Evolutionary conservation across 2,113 vertebrate genomes (phyloP), one percentile per base, ranked within the genome.

Genomic region (Alligator mississippiensis): DNA sequence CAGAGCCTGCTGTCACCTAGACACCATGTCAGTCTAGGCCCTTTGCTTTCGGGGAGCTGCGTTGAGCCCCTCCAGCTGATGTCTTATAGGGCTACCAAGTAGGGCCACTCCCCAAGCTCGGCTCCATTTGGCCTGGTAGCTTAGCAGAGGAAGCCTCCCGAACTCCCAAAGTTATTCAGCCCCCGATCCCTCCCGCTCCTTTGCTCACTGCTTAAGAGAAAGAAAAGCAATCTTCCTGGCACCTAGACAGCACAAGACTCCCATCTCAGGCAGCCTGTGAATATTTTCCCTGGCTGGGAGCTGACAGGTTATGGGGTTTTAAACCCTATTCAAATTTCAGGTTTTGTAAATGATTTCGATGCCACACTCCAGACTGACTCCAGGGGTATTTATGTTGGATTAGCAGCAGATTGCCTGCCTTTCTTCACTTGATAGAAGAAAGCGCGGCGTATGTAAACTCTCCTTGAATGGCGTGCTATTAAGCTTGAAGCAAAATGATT

Each of bases 351-450:
- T 87, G 87, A 70, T 91, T 80, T 77, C 4, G 17, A 84, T 87
- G 95, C 93, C 93, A 87, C 58, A 0, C 77, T 96, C 93, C 96
- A 96, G 97, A 93, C 97, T 96, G 97, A 96, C 96, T 96, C 94
- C 88, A 80, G 75, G 86, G 94, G 89, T 96, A 96, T 97, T 97
- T 97, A 90, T 16, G 82, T 95, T 94, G 96, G 96, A 97, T 97
- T 95, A 96, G 80, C 54, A 15, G 86, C 8, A 6, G 88, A 27
- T 95, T 77, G 64, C 89, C 90, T 91, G 90, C 86, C 90, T 96
- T 94, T 60, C 82, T 91, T 93, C 81, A 6, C 78, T n/a, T 3
- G 2, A 5, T 6, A 86, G 89, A 55, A 8, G 77, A 75, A 54
- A 86, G 57, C 93, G 55, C 78, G 5, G 88, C 38, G 24, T 72